Conservation (phyloP, 1,140 invertebrate genomes). For the Bursaphelenchus mucronatus region DNA sequence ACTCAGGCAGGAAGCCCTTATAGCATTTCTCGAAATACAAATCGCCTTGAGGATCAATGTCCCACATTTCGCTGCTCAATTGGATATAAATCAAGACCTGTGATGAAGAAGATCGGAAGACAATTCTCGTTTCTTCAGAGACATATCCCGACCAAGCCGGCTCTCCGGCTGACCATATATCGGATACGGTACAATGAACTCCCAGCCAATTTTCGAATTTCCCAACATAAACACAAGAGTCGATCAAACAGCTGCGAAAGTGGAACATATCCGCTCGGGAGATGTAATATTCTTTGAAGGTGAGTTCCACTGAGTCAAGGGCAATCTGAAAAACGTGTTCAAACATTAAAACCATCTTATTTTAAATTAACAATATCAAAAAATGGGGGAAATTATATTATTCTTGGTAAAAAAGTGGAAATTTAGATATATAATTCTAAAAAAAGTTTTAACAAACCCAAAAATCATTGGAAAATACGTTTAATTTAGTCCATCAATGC, state of each 20-base stretch:
- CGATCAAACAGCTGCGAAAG: slow-evolving; percentile 79
- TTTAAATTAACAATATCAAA: not conserved
- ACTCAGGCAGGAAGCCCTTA: slow-evolving; percentile 87
- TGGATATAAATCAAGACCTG: slow-evolving; percentile 84
- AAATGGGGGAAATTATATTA: too few species aligned
- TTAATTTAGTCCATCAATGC: too few species aligned
- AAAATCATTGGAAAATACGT: not conserved
- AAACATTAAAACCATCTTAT: not conserved
- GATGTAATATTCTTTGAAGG: slow-evolving; percentile 95
- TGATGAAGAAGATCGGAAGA: slow-evolving; percentile 90
- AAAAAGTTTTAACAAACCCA: not conserved
- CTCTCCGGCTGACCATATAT: slow-evolving; percentile 38
- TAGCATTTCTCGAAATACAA: slow-evolving; percentile 86
- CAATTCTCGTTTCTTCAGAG: slow-evolving; percentile 82
- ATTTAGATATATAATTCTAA: not conserved
- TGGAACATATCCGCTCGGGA: slow-evolving; percentile 98
- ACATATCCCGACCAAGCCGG: slow-evolving; percentile 71
- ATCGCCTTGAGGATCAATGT: slow-evolving; percentile 96
- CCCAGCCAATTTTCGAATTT: slow-evolving; percentile 88
- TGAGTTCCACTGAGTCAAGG: slow-evolving; percentile 88
- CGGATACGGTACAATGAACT: slow-evolving; percentile 61
- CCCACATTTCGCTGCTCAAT: slow-evolving; percentile 99
- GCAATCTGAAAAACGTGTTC: slow-evolving; percentile 67
- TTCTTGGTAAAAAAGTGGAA: too few species aligned
- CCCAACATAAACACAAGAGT: slow-evolving; percentile 86